Conservation (phyloP, 2,888 invertebrate genomes). For the Netelia virgata region DNA sequence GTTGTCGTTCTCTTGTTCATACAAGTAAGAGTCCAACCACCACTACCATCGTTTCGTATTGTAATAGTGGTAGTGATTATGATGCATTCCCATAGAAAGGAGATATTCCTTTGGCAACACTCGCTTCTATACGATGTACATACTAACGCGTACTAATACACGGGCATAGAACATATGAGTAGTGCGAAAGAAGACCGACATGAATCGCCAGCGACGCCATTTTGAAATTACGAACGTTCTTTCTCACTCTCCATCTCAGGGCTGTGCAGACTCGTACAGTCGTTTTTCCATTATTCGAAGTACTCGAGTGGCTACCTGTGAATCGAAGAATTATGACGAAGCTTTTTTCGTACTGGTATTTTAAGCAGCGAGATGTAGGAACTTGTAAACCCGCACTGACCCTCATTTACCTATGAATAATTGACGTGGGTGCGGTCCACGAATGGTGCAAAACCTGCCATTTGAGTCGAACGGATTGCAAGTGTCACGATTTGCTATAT, state of each 20-base stretch:
- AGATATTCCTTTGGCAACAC: not conserved
- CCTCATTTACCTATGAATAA: conserved; percentile 36
- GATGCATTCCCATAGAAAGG: conserved; percentile 23
- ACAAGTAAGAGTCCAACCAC: not conserved
- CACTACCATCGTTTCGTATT: conserved; percentile 2
- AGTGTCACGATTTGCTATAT: not conserved
- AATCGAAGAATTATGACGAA: conserved; percentile 24
- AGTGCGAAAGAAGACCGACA: conserved; percentile 27
- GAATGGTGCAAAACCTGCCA: conserved; percentile 13
- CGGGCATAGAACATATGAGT: conserved; percentile 1
- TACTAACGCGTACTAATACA: conserved; percentile 19
- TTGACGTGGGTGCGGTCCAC: conserved; percentile 59
- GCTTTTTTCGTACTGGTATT: not conserved
- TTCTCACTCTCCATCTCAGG: not conserved
- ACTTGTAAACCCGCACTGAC: conserved; percentile 22
- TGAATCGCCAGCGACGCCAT: conserved; percentile 57
- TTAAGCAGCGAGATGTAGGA: not conserved
- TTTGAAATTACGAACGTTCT: conserved; percentile 44
- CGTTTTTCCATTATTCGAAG: not conserved
- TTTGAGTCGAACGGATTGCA: not conserved
- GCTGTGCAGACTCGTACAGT: conserved; percentile 3
- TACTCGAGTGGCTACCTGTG: not conserved
- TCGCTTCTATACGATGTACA: conserved; percentile 6
- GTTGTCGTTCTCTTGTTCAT: not conserved
- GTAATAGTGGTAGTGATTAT: not conserved